phyloP scores from a whole-genome alignment of 1,140 invertebrate species.

The Watersipora subatra region DNA sequence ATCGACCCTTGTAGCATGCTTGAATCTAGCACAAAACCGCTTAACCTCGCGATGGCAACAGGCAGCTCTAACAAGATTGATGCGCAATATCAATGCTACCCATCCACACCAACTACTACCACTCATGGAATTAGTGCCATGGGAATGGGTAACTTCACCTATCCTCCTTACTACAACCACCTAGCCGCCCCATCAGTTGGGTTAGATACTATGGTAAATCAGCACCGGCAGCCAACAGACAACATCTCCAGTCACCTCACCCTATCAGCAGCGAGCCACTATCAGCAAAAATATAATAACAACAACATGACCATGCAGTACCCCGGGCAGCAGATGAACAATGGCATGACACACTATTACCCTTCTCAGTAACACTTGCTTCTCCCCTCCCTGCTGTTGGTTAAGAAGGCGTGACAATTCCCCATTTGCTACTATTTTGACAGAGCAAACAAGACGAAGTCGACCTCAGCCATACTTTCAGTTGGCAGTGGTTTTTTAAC shows the following conservation, averaged over 20 bases:
- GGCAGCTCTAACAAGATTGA: not conserved
- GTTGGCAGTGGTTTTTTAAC: no score
- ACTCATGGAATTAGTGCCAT: not conserved
- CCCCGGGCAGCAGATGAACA: no score
- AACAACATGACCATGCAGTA: not conserved
- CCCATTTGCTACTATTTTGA: no score
- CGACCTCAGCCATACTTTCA: no score
- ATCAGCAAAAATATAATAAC: not conserved
- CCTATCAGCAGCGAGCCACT: not conserved
- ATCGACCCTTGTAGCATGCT: not conserved
- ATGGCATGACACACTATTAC: no score
- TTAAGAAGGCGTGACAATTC: no score
- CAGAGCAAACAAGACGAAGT: no score
- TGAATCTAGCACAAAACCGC: not conserved
- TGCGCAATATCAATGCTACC: not conserved
- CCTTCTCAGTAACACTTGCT: no score
- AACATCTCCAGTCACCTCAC: not conserved
- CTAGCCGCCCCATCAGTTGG: not conserved
- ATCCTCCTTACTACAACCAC: not conserved
- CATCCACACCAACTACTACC: not conserved
- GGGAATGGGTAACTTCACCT: not conserved
- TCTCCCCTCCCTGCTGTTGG: no score
- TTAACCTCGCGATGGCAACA: no score
- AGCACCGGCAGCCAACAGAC: not conserved
- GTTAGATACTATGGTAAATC: no score